Base-by-base conservation (phyloP, 2,888 invertebrate genomes). In the Horisme vitalbata region DNA sequence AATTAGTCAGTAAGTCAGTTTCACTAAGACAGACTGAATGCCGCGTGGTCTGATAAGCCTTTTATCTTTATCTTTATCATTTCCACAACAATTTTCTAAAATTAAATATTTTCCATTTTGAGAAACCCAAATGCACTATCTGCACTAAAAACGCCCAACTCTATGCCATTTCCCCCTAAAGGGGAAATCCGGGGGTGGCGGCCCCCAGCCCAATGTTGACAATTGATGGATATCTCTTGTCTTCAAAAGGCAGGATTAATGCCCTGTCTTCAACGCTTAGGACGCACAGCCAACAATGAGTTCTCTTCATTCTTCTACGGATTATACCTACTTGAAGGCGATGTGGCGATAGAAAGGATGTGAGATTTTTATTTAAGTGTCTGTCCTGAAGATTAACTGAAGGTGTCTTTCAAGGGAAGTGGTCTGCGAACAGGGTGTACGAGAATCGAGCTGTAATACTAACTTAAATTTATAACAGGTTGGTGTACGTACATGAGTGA, bases 161-260 rank as follows among this genome's bases (percentile, higher is more conserved):
- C 86, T 85, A 62, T 84, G 87, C 13, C 66, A 35, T 35, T 48
- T 60, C 61, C 62, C 70, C 55, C 51, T 75, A 59, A 53, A 67
- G 74, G 63, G 66, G 61, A 52, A 50, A 57, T 14, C 21, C 50
- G 58, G 55, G 69, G 61, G 56, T 45, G 66, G 62, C 36, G 24
- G 57, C 75, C 71, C 68, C 72, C 80, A 79, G 82, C 83, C 83
- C 86, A 82, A 81, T 87, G 88, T 89, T 88, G 88, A 89, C 88
- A 88, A 86, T 85, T 89, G 88, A 89, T 89, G 88, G 88, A 88
- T 88, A 83, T 85, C 84, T 82, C 84, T 83, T 83, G 86, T 87
- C 87, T 85, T 78, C 75, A 75, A 84, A 83, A 86, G 87, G 81
- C 84, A 83, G 85, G 87, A 89, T 88, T 89, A 88, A 89, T 89